These are phyloP conservation scores for Numenius phaeopus DNA, from an alignment of 2,797 vertebrate species.

Conservation along the genomic window DNA sequence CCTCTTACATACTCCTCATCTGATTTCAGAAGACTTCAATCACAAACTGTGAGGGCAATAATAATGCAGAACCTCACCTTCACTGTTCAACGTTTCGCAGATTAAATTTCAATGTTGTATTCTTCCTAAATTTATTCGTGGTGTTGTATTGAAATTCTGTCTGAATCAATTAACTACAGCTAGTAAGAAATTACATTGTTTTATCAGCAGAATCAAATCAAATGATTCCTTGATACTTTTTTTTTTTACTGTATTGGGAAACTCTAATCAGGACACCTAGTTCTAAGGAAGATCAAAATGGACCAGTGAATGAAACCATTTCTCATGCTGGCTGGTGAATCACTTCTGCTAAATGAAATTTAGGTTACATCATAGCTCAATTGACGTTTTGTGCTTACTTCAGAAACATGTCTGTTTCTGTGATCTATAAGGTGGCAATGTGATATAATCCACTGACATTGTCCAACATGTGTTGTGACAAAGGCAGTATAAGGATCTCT, in stretches of 20 bases:
- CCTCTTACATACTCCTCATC: fast-evolving
- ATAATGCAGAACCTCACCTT: neutral
- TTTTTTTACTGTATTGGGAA: neutral
- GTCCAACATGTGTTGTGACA: neutral
- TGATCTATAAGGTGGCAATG: neutral
- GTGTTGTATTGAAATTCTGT: neutral
- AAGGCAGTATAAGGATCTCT: neutral
- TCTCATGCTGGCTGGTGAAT: neutral
- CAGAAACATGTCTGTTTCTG: neutral
- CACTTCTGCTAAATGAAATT: neutral
- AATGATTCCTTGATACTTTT: neutral
- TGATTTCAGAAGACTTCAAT: neutral
- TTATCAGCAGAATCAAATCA: neutral
- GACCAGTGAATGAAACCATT: neutral
- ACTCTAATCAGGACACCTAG: neutral
- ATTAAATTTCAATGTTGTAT: neutral
- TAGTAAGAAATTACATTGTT: neutral
- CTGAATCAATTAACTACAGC: neutral
- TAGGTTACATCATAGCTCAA: neutral
- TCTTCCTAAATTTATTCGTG: neutral
- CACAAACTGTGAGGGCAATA: neutral
- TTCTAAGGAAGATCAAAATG: neutral
- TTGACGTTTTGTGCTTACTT: neutral
- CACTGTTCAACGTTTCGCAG: neutral
- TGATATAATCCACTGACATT: neutral